These are phyloP conservation scores for Oryzias curvinotus DNA, from an alignment of 2,113 vertebrate genomes.

Conservation along the genomic window DNA sequence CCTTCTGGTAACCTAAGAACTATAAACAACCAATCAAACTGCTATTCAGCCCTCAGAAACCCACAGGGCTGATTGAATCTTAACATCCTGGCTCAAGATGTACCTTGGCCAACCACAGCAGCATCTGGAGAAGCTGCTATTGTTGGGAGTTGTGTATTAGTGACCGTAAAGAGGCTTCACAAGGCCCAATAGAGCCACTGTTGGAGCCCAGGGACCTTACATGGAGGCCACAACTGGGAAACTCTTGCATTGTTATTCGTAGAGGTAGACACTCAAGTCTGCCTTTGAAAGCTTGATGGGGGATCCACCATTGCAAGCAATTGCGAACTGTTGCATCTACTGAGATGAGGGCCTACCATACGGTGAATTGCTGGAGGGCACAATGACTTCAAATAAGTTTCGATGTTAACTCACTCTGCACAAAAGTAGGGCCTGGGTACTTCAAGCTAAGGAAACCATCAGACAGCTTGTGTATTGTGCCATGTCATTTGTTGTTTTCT, in stretches of 20 bases:
- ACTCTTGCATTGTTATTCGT: constrained; percentile 78
- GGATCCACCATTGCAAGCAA: constrained; percentile 77
- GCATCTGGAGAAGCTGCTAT: constrained; percentile 35
- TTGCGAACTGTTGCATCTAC: constrained; percentile 78
- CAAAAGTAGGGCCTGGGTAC: constrained; percentile 46
- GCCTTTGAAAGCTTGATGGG: constrained; percentile 63
- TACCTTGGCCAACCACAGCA: constrained; percentile 28
- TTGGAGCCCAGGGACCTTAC: constrained; percentile 56
- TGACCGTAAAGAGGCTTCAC: constrained; percentile 53
- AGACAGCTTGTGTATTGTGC: constrained; percentile 71
- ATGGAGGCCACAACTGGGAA: constrained; percentile 65
- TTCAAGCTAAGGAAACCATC: constrained; percentile 58
- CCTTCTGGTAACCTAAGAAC: neutral
- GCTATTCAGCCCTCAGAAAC: constrained; percentile 10
- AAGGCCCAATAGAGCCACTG: constrained; percentile 39
- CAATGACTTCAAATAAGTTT: constrained; percentile 84
- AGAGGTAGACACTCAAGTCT: constrained; percentile 69
- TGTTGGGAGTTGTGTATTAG: constrained; percentile 61
- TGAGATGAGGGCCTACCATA: constrained; percentile 72
- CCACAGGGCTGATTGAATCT: constrained; percentile 21
- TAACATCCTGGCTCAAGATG: constrained; percentile 37
- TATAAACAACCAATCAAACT: constrained; percentile 25
- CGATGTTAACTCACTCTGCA: constrained; percentile 73
- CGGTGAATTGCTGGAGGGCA: constrained; percentile 70
- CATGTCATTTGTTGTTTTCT: constrained; percentile 66